Evolutionary conservation across 1,140 invertebrate genomes (phyloP).

Genomic region (Trachymyrmex septentrionalis): DNA sequence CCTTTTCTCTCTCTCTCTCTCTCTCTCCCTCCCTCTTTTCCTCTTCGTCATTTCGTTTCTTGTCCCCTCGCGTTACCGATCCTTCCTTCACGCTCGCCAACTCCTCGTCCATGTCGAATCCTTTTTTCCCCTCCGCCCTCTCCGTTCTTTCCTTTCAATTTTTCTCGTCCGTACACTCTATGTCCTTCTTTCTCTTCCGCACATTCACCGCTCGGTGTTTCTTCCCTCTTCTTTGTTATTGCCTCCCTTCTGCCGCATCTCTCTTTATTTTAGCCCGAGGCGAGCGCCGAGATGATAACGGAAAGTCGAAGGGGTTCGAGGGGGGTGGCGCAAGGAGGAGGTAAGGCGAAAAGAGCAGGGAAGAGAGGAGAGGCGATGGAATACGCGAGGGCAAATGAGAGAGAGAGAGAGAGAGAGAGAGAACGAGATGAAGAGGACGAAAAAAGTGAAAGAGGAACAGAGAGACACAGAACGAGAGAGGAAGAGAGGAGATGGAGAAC

Average conservation of each 20-base stretch:
- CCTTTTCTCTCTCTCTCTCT: conserved; percentile 3
- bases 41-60: conserved; percentile 17
- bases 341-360: conserved; percentile 43
- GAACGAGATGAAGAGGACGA: conserved; percentile 18
- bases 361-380: conserved; percentile 15
- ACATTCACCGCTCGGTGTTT: conserved; percentile 45
- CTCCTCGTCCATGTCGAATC: conserved; percentile 15
- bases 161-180: conserved; percentile 36
- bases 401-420: conserved; percentile 24
- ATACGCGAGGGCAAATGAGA: conserved; percentile 13
- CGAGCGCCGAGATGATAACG: conserved; percentile 74
- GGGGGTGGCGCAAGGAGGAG: neutral
- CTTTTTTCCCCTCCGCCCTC: neutral
- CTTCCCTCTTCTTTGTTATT: conserved; percentile 43
- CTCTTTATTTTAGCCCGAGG: conserved; percentile 80
- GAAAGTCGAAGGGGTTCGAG: conserved; percentile 37
- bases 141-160: conserved; percentile 28
- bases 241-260: conserved; percentile 51
- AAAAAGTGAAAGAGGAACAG: conserved; percentile 51
- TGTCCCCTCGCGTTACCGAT: neutral
- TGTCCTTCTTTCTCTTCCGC: conserved; percentile 3
- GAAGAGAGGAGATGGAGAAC: conserved; percentile 40
- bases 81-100: conserved; percentile 38
- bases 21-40: no score
- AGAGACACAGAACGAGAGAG: neutral